Evolutionary conservation across 2,797 vertebrate species (phyloP).

Genomic region (Falco peregrinus): DNA sequence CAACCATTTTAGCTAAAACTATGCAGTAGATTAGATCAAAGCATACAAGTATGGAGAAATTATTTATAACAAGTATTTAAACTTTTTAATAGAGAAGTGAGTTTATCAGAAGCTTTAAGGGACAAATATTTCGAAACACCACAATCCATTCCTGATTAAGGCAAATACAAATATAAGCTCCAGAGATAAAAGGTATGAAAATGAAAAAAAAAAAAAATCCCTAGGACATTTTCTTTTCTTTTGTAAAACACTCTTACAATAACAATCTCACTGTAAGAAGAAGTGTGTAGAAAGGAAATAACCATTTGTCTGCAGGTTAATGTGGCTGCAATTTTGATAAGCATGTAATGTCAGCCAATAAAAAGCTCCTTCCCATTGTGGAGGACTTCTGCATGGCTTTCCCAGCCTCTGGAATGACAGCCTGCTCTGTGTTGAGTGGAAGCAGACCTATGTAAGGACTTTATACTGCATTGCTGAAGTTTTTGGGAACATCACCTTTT

Average conservation of each 20-base stretch:
- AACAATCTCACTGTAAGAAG: neutral
- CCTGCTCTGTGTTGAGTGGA: neutral
- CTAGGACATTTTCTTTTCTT: neutral
- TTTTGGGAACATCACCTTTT: neutral
- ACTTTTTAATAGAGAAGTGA: constrained; percentile 66
- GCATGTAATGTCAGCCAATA: neutral
- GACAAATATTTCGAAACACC: constrained; percentile 21
- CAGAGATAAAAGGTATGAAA: constrained; percentile 19
- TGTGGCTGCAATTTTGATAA: neutral
- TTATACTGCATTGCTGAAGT: neutral
- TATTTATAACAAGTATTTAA: constrained; percentile 61
- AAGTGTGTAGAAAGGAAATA: neutral
- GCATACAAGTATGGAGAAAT: constrained; percentile 56
- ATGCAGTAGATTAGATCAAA: constrained; percentile 69
- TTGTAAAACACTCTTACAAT: neutral
- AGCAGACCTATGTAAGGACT: neutral
- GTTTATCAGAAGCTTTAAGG: constrained; percentile 47
- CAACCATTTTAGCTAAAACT: constrained; percentile 67
- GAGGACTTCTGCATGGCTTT: neutral
- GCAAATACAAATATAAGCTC: constrained; percentile 58
- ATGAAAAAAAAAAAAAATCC: neutral
- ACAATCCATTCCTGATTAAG: constrained; percentile 19
- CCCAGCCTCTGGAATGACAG: neutral
- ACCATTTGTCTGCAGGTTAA: neutral
- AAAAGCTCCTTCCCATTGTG: neutral